Conservation (phyloP, 2,113 vertebrate genomes). For the Engystomops pustulosus region DNA sequence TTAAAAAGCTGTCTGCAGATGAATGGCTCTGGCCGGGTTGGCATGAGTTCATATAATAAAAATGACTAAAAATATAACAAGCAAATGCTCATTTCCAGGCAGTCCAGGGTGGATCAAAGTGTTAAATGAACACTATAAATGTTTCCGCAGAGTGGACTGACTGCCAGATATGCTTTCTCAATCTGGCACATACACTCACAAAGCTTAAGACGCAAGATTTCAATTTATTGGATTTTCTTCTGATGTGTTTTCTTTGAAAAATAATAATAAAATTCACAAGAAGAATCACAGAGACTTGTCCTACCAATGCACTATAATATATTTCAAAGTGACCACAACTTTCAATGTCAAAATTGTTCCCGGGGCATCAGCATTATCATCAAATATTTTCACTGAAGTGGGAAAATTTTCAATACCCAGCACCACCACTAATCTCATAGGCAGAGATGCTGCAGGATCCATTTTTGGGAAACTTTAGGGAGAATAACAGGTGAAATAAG, state of each 20-base stretch:
- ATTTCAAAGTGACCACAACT: not conserved
- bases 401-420: too few relatives aligned
- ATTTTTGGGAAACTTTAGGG: too few relatives aligned
- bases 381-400: too few relatives aligned
- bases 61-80: too few relatives aligned
- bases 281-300: not conserved
- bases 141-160: not conserved
- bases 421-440: too few relatives aligned
- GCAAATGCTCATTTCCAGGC: not conserved
- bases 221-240: not conserved
- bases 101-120: not conserved
- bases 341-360: too few relatives aligned
- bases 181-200: not conserved
- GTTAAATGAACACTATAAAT: not conserved
- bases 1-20: too few relatives aligned
- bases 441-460: too few relatives aligned
- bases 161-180: not conserved
- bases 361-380: too few relatives aligned
- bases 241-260: not conserved
- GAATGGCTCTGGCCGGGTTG: too few relatives aligned
- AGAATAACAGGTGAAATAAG: too few relatives aligned
- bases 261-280: not conserved
- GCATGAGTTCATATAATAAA: too few relatives aligned
- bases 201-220: not conserved
- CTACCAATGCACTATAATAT: not conserved